A percentile compares a stretch with the other conserved stretches of the same genome.
Conservation (phyloP, 2,797 vertebrate genomes). For the Adelosebastes latens region DNA sequence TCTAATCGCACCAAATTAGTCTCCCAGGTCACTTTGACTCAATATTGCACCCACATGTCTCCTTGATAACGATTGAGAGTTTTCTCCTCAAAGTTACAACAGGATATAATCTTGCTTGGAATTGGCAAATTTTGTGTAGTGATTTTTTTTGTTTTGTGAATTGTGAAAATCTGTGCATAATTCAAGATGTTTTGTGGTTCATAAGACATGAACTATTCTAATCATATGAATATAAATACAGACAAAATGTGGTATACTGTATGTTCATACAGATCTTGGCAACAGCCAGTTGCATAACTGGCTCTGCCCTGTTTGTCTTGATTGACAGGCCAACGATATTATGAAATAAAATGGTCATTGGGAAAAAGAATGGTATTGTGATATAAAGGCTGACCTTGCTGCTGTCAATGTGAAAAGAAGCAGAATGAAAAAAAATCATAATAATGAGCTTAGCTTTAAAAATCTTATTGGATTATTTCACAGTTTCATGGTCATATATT, state of each 20-base stretch:
- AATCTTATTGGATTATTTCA: background rate
- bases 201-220: background rate
- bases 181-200: background rate
- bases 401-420: background rate
- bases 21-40: constrained; percentile 79
- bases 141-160: background rate
- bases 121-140: background rate
- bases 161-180: background rate
- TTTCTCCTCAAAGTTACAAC: background rate
- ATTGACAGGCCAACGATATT: background rate
- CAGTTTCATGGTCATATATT: background rate
- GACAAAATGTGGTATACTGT: background rate
- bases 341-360: background rate
- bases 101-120: background rate
- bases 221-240: background rate
- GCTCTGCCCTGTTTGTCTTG: background rate
- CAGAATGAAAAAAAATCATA: background rate
- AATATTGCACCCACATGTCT: constrained; percentile 7
- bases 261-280: background rate
- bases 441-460: background rate
- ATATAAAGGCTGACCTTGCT: background rate
- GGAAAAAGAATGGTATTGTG: background rate
- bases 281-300: background rate
- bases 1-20: constrained; percentile 80
- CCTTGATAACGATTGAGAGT: background rate